Evolutionary conservation across 2,888 invertebrate species (phyloP), one percentile per base, ranked within the genome.

Genomic region (Euzophera pinguis): DNA sequence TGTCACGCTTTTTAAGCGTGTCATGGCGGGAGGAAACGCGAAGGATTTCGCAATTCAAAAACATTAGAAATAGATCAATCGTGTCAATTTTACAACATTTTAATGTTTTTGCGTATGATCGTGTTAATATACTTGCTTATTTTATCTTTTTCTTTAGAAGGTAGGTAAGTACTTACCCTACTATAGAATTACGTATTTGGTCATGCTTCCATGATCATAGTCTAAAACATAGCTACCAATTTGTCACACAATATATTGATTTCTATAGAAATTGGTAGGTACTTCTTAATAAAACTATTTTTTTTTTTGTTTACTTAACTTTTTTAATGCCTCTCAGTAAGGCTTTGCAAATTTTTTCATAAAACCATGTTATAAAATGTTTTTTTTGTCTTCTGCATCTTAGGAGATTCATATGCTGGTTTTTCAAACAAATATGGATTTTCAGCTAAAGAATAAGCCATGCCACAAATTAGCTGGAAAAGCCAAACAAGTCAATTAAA

Each of bases 1-100:
- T 82, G 80, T 79, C 81, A 81, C 75, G 78, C 61, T 78, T 69
- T 72, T 76, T 65, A 69, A 73, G 77, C 81, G 75, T 81, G 81
- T 82, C 81, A 81, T 78, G 77, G 75, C 75, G 80, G 71, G 75
- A 77, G 72, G 69, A 75, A 73, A 72, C 69, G 56, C 63, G 65
- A 66, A 22, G 22, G 22, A 60, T 67, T 70, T 70, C 67, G 62
- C 69, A 68, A 64, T 62, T 54, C 59, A 59, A 42, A 38, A 16
- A 49, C 39, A 22, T 47, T 34, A 42, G 39, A 17, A 47, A 16
- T 50, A 6, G 14, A 4, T 34, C 5, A 16, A n/a, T 17, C 29
- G 22, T 10, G n/a, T 16, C 9, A 50, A 42, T 17, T 17, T 1
- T 16, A 13, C 13, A 34, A 34, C 12, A 34, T 9, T 7, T 13